Evolutionary conservation across 2,113 vertebrate genomes (phyloP), one percentile per base, ranked within the genome.

Genomic region (Thunnus maccoyii): DNA sequence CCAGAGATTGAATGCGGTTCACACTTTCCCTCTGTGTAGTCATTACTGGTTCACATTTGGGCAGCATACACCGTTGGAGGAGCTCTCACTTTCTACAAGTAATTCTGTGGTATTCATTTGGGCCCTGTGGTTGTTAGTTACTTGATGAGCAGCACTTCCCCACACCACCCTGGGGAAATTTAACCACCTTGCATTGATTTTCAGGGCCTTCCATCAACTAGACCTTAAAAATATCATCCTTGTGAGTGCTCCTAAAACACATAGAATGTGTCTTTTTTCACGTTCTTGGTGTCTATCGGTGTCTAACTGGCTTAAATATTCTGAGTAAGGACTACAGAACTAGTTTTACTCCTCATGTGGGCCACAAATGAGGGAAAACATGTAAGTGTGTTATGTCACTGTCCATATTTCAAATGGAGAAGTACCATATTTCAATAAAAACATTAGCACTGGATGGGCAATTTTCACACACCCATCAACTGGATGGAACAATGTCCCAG

Each of bases 111-210:
- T 68, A 47, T 74, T 88, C 86, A 73, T 87, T 64, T 18, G 47
- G 69, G 78, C 30, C 64, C 63, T 78, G n/a, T 72, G 66, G 83
- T 79, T 83, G 78, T 88, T 90, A 83, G 82, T 83, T 81, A 83
- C 74, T 61, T 85, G 83, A 89, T 90, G 86, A 86, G 88, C 78
- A 83, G 74, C 82, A 32, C 66, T 80, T 48, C 46, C 16, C 54
- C 10, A 1, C 44, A 41, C 20, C 51, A 72, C 86, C 72, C 81
- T 14, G 54, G 82, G 89, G 86, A 92, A 90, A 93, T 91, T 80
- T 82, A 72, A 48, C 76, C 66, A 71, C 48, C 82, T 54, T 69
- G 56, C 81, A 91, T 73, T 15, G 67, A 89, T 91, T 90, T 89
- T 63, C 55, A 70, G 74, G 85, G 30, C 77, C 65, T 36, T 88